Evolutionary conservation across 2,888 invertebrate genomes (phyloP), one percentile per base, ranked within the genome.

Genomic region (Elmis aenea): DNA sequence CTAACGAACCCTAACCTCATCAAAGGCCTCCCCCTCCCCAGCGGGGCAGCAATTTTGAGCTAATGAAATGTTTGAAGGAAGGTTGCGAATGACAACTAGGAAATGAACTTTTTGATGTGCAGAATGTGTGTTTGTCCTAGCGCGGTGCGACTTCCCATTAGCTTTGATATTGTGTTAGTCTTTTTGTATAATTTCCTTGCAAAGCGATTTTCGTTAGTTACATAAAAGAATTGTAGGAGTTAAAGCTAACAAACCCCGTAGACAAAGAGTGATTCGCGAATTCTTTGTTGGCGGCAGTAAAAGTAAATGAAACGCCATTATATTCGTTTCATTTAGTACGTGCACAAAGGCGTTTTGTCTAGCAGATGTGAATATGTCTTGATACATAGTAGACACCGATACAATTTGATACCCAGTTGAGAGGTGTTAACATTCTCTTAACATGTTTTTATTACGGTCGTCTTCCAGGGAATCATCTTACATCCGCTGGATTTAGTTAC

Each of bases 21-120:
- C 54, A 59, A 57, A 56, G 54, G 43, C 43, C 34, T 30, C 38
- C 42, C 39, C 38, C 42, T 28, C 33, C 41, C 36, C 30, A 18
- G 26, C 38, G 37, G 41, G 40, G 36, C 36, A 34, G 49, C 52
- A 56, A 53, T 54, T 51, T 51, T 40, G 48, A 48, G 40, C 51
- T 55, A 59, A 57, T 58, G 57, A 55, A 58, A 58, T 54, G 52
- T 53, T 55, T 48, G 51, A 45, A 32, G 38, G 54, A 52, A 53
- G 54, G 54, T 59, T 59, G 59, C 54, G 54, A 59, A 55, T 59
- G 58, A 58, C 58, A 58, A 55, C 53, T 51, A 54, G 54, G 54
- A 58, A 58, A 59, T 59, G 55, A 56, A 54, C 54, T 58, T 58
- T 57, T 57, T 58, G 59, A 58, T 52, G 53, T 55, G 33, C 42